Percentiles rank a stretch among this genome's conserved stretches.
These are phyloP conservation scores for Paracanthobrama guichenoti DNA, from an alignment of 2,113 vertebrate species.

Conservation along the genomic window DNA sequence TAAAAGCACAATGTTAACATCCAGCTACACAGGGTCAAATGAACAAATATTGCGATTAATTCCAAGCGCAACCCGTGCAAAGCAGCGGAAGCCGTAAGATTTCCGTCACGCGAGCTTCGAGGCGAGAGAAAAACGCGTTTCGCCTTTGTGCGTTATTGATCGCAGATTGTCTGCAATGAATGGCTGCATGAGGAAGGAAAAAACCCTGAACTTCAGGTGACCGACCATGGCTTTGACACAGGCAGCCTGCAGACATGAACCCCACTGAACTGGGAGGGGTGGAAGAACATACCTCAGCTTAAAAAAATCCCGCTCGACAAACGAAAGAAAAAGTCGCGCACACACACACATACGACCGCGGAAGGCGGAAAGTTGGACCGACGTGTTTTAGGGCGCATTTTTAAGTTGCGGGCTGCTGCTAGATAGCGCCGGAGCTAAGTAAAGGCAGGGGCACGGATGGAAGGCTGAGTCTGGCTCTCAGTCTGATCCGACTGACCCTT, in stretches of 20 bases:
- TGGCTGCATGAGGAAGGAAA: conserved; percentile 77
- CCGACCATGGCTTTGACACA: conserved; percentile 87
- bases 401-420: conserved; percentile 60
- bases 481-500: conserved; percentile 90
- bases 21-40: conserved; percentile 73
- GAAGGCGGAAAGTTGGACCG: conserved; percentile 78
- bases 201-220: conserved; percentile 96
- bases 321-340: conserved; percentile 61
- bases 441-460: conserved; percentile 69
- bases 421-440: conserved; percentile 76
- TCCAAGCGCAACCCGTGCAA: background rate
- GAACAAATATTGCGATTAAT: conserved; percentile 60
- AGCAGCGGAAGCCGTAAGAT: background rate
- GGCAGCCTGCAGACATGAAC: conserved; percentile 75
- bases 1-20: conserved; percentile 74
- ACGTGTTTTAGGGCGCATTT: conserved; percentile 72
- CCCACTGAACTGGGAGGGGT: conserved; percentile 73
- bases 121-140: conserved; percentile 51
- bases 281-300: conserved; percentile 59
- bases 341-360: conserved; percentile 62
- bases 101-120: background rate
- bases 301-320: conserved; percentile 65
- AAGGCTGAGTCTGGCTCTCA: conserved; percentile 77
- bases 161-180: conserved; percentile 84
- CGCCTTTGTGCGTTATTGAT: conserved; percentile 76